Conservation (phyloP, 1,140 invertebrate genomes). For the Ctenoplectra terminalis region DNA sequence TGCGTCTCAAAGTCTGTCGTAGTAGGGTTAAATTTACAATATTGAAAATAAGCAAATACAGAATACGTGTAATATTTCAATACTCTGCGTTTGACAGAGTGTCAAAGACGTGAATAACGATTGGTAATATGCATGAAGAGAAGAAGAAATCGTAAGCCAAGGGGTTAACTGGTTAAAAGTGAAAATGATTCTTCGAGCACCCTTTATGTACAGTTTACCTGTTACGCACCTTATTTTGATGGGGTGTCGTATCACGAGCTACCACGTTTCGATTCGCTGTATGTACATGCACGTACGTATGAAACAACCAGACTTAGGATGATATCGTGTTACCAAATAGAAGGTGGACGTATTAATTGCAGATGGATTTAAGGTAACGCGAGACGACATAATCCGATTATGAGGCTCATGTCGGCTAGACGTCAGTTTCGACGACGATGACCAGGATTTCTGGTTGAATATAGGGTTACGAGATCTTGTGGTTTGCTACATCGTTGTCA, state of each 20-base stretch:
- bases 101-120: no score
- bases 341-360: conserved; percentile 69
- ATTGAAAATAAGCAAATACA: no score
- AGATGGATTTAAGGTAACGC: conserved; percentile 72
- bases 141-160: no score
- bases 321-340: conserved; percentile 64
- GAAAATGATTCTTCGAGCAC: background rate
- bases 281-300: conserved; percentile 1
- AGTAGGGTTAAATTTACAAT: no score
- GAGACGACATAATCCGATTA: conserved; percentile 75
- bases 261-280: conserved; percentile 30
- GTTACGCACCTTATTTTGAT: conserved; percentile 25
- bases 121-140: no score
- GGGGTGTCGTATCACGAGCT: conserved; percentile 12
- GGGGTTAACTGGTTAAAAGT: background rate
- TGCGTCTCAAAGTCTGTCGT: no score
- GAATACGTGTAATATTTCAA: no score
- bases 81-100: no score
- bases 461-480: conserved; percentile 53
- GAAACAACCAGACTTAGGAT: conserved; percentile 59
- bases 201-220: background rate
- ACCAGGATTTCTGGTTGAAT: conserved; percentile 53
- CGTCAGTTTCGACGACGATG: conserved; percentile 55
- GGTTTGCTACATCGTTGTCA: conserved; percentile 12
- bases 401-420: conserved; percentile 53